Evolutionary conservation across 2,797 vertebrate species (phyloP).

Genomic region (Momotus momota): DNA sequence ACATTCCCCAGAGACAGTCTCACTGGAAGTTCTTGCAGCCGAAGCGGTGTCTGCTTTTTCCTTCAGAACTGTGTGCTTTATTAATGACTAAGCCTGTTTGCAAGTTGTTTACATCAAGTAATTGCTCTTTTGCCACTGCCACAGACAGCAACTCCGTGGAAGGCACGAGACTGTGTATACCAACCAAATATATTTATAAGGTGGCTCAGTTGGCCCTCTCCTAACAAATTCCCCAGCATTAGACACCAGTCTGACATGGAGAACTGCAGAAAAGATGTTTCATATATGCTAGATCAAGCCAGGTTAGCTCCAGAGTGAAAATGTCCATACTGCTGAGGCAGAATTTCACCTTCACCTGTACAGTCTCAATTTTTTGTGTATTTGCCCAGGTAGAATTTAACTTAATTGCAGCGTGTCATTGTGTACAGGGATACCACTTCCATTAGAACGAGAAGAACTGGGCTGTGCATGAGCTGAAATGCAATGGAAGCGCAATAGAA

Average conservation of each 20-base stretch:
- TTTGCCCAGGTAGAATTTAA: not conserved
- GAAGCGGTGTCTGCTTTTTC: not conserved
- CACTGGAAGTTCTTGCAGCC: not conserved
- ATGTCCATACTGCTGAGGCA: not conserved
- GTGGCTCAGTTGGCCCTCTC: not conserved
- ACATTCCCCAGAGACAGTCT: not conserved
- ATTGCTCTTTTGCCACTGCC: not conserved
- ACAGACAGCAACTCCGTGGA: not conserved
- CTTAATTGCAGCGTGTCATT: not conserved
- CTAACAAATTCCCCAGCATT: not conserved
- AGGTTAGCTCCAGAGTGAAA: not conserved
- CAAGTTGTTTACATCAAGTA: conserved; percentile 2
- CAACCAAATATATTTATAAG: not conserved
- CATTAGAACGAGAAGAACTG: not conserved
- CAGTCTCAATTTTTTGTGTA: not conserved
- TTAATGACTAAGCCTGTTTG: not conserved
- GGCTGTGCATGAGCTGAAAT: not conserved
- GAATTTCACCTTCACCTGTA: not conserved
- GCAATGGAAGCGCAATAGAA: not conserved
- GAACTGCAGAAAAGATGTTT: not conserved
- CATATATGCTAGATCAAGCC: not conserved
- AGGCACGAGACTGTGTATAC: not conserved
- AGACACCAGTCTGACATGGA: not conserved
- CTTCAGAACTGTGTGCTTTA: conserved; percentile 6
- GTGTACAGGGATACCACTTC: not conserved